Conservation (phyloP, 2,113 vertebrate genomes). For the Anas platyrhynchos region DNA sequence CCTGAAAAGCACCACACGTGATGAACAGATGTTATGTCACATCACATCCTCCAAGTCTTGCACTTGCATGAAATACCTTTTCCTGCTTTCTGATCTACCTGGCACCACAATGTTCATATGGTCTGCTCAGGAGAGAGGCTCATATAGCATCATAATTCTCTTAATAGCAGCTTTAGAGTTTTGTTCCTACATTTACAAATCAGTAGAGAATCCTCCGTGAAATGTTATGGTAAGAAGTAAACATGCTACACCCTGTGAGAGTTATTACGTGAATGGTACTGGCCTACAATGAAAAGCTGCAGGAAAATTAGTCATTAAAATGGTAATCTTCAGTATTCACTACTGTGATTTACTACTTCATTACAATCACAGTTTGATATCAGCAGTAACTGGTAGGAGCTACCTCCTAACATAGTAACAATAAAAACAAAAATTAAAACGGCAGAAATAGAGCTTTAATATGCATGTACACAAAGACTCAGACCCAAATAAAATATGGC, state of each 20-base stretch:
- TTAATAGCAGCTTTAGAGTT: neutral
- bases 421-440: neutral
- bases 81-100: neutral
- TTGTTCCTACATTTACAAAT: neutral
- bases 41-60: neutral
- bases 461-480: neutral
- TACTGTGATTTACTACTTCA: constrained; percentile 49
- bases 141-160: neutral
- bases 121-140: neutral
- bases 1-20: neutral
- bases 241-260: neutral
- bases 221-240: constrained; percentile 27
- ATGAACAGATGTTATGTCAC: neutral
- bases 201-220: neutral
- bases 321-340: constrained; percentile 20
- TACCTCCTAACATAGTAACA: neutral
- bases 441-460: neutral
- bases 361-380: constrained; percentile 61
- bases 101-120: neutral
- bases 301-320: constrained; percentile 51
- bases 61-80: neutral
- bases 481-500: neutral
- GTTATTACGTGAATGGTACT: neutral
- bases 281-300: constrained; percentile 16
- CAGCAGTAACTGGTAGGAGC: neutral